Base-by-base conservation (phyloP, 2,888 invertebrate genomes). In the Spodoptera exigua region DNA sequence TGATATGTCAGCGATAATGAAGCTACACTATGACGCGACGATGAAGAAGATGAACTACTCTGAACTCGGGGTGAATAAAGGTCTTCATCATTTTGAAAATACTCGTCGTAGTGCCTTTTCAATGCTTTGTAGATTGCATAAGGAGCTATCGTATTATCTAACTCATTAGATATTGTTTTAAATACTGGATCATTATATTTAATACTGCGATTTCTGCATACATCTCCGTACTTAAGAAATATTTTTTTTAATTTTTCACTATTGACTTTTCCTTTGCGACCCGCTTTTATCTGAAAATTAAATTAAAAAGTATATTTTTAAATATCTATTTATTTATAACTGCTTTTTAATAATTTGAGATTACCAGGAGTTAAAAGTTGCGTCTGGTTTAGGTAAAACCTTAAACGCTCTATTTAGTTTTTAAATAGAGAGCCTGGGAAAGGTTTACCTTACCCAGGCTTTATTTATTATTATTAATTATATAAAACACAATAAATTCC, bases 111-210 rank as follows among this genome's bases (percentile, higher is more conserved):
- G 59, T 63, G 54, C 44, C 59, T 63, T 63, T 54, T 59, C 59
- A 63, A 63, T 63, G 54, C 39, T 59, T 54, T 59, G 48, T 59
- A 62, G 41, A 62, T 48, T 59, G 62, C 48, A 49, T 62, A 62
- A 39, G 59, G 53, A 53, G 62, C 37, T 49, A 63, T 59, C 59
- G 39, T 48, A 63, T 63, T 63, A 59, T 63, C 54, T 55, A 63
- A 60, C 44, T 63, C 63, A 41, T 46, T 59, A 54, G 63, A 59
- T 54, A 60, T 63, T 40, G 54, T 63, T 59, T 54, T 55, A 60
- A 63, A 63, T 63, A 63, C 44, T 55, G 63, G 63, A 63, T 63
- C 49, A 60, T 63, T 63, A 46, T 63, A 63, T 63, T 60, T 60
- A 63, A 60, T 63, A 60, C 45, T 45, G 39, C 45, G 60, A 41